Percentiles rank a stretch among this genome's conserved stretches.
phyloP scores from a whole-genome alignment of 2,888 invertebrate genomes.

The Lycophotia porphyrea region DNA sequence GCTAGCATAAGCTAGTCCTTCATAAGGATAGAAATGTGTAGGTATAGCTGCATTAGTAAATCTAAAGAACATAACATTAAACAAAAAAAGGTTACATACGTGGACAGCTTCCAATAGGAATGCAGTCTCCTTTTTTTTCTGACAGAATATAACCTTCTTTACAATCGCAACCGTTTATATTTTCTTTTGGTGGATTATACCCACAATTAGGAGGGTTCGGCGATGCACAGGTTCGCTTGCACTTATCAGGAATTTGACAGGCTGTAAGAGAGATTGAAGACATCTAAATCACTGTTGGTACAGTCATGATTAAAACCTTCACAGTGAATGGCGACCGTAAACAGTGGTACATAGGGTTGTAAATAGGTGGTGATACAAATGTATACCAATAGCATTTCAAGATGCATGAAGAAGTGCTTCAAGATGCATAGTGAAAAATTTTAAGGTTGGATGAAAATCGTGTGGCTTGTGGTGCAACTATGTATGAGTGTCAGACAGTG shows the following conservation, averaged over 20 bases:
- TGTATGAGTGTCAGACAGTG: no score
- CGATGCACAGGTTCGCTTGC: conserved; percentile 49
- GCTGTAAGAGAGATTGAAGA: conserved; percentile 19
- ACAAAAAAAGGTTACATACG: conserved; percentile 38
- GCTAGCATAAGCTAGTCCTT: not conserved
- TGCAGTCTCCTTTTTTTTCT: conserved; percentile 48
- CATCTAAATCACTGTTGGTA: not conserved
- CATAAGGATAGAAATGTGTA: not conserved
- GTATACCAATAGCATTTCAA: not conserved
- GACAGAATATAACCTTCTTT: conserved; percentile 53
- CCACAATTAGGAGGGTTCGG: conserved; percentile 55
- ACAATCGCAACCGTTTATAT: conserved; percentile 57
- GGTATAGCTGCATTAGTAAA: not conserved
- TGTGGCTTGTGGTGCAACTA: no score
- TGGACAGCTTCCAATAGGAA: conserved; percentile 54
- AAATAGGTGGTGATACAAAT: not conserved
- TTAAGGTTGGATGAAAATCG: no score
- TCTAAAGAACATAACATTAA: not conserved
- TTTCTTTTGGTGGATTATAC: conserved; percentile 46
- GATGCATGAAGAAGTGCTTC: not conserved
- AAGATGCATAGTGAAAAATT: no score
- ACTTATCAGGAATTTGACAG: conserved; percentile 49
- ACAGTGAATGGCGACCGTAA: not conserved
- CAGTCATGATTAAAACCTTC: not conserved
- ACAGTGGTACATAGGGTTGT: not conserved